A percentile compares a stretch with the other conserved stretches of the same genome.
phyloP scores from a whole-genome alignment of 37 sponge, comb jelly and placozoan genomes.

The Cladorhizidae sp. region DNA sequence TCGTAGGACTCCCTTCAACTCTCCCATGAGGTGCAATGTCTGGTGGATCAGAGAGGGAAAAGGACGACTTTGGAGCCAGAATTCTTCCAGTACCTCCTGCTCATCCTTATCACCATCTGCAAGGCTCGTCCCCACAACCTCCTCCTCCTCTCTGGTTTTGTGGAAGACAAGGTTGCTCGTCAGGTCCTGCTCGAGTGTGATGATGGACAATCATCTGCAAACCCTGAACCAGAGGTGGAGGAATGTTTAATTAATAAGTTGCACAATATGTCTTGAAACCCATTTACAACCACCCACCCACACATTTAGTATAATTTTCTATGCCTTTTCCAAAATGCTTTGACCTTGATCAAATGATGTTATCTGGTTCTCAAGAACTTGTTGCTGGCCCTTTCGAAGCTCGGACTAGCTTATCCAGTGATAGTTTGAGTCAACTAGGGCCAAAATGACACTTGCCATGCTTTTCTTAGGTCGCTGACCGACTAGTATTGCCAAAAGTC shows the following conservation, averaged over 20 bases:
- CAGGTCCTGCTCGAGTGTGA: not conserved
- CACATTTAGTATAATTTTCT: no score
- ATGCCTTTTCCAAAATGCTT: no score
- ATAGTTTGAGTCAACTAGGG: conserved; percentile 12
- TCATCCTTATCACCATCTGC: conserved; percentile 46
- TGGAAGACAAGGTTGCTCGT: not conserved
- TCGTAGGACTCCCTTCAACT: conserved; percentile 69
- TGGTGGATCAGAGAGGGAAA: not conserved
- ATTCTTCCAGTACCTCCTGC: conserved; percentile 61
- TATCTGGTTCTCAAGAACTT: no score
- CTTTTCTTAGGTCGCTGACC: conserved; percentile 65
- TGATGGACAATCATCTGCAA: no score
- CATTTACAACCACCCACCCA: no score
- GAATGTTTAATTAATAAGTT: no score
- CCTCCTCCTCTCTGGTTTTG: conserved; percentile 2
- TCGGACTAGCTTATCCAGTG: not conserved
- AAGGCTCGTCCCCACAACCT: conserved; percentile 50
- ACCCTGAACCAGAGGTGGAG: no score
- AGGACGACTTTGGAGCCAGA: conserved; percentile 48
- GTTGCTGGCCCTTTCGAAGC: conserved; percentile 74
- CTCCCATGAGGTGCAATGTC: conserved; percentile 46
- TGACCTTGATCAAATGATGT: no score
- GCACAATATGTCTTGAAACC: no score
- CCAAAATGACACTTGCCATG: not conserved
- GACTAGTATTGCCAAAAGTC: conserved; percentile 2